Base-by-base conservation (phyloP, 2,113 vertebrate genomes). In the Ptyas mucosa region DNA sequence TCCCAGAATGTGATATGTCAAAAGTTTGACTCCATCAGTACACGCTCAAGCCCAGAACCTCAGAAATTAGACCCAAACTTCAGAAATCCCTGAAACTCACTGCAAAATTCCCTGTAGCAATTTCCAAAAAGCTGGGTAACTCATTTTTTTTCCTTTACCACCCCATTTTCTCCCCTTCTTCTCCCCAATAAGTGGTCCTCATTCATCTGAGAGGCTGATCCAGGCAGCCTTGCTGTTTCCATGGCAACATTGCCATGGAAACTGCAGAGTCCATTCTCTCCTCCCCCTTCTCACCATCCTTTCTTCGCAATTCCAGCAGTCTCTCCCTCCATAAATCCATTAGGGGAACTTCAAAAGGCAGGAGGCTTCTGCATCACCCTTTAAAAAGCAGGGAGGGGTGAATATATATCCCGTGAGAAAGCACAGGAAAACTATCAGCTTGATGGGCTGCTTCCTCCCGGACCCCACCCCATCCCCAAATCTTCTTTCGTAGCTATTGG, bases 191-290 rank as follows among this genome's bases (percentile, higher is more conserved):
- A 86, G 49, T 86, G 92, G 92, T 93, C 89, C 57, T 90, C 89
- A 93, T 90, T 93, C 92, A 93, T 93, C 92, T 93, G 89, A 93
- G 75, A 86, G 89, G 87, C 34, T 81, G 75, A 93, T 93, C 89
- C 81, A 93, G 89, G 92, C 92, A 93, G 88, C 92, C 92, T 93
- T 90, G 92, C 89, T 90, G 92, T 93, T 93, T 93, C 92, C 92
- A 93, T 93, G 55, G 81, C 89, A 93, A 93, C 55, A 29, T 93
- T 90, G 88, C 89, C 89, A 90, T 93, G 92, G 92, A 90, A 93
- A 93, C 89, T 87, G 81, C 92, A 86, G 88, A 87, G 55, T 55
- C 92, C 89, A 86, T 93, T 90, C 89, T 53, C 92, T 93, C 92
- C 92, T 93, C 92, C 55, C 92, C 88, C 75, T 93, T 90, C 15